Evolutionary conservation across 1,140 invertebrate species (phyloP).

Genomic region (Augochlora pura): DNA sequence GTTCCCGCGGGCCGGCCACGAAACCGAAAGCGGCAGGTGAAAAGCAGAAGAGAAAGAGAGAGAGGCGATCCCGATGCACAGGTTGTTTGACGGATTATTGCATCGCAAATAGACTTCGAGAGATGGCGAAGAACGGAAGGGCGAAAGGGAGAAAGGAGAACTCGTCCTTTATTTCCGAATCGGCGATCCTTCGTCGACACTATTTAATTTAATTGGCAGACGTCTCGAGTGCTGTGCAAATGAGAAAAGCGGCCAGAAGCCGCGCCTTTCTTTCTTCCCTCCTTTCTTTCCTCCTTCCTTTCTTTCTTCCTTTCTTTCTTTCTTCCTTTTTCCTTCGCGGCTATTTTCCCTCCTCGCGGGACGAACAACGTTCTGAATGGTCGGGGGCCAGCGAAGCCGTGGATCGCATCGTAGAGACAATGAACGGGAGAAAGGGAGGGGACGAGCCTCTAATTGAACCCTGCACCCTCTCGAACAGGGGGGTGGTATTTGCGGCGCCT

Average conservation of each 20-base stretch:
- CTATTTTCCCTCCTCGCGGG: neutral
- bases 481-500: too few relatives aligned
- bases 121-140: too few relatives aligned
- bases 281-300: neutral
- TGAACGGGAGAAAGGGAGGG: neutral
- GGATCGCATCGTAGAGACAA: constrained; percentile 14
- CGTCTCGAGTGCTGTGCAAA: constrained; percentile 69
- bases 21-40: neutral
- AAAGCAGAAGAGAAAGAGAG: too few relatives aligned
- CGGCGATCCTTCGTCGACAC: constrained; percentile 37
- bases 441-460: constrained; percentile 22
- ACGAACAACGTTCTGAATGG: neutral
- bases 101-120: too few relatives aligned
- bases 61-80: too few relatives aligned
- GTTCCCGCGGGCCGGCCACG: neutral
- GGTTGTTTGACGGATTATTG: too few relatives aligned
- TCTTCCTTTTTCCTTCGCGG: too few relatives aligned
- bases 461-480: neutral
- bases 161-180: constrained; percentile 20
- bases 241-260: constrained; percentile 11
- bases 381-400: too few relatives aligned
- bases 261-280: too few relatives aligned
- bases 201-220: constrained; percentile 71
- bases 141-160: too few relatives aligned
- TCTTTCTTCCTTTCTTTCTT: constrained; percentile 3